A percentile compares a stretch with the other conserved stretches of the same genome.
phyloP scores from a whole-genome alignment of 1,140 invertebrate species.

The Myzus persicae region DNA sequence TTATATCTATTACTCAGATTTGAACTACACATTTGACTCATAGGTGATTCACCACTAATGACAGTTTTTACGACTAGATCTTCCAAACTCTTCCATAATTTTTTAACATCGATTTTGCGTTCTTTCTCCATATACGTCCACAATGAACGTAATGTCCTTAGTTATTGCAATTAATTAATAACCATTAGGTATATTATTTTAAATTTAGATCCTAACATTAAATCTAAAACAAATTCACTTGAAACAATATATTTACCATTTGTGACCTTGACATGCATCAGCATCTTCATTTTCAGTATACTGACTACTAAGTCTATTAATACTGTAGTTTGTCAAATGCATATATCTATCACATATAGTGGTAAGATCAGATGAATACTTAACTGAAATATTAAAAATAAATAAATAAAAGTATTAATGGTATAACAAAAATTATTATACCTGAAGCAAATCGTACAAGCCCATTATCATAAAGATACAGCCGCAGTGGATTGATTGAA shows the following conservation, averaged over 20 bases:
- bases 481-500: conserved; percentile 88
- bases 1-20: conserved; percentile 78
- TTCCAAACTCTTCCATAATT: conserved; percentile 80
- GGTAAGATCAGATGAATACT: conserved; percentile 81
- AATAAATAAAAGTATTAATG: not conserved
- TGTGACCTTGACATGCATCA: conserved; percentile 84
- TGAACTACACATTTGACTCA: conserved; percentile 73
- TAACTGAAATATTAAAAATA: conserved; percentile 69
- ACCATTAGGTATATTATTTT: not conserved
- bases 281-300: conserved; percentile 88
- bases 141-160: conserved; percentile 75
- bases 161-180: conserved; percentile 58
- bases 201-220: not conserved
- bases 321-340: conserved; percentile 98
- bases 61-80: conserved; percentile 84
- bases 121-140: conserved; percentile 77
- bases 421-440: conserved; percentile 63
- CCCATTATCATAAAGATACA: conserved; percentile 95
- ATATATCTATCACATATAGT: conserved; percentile 89
- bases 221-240: conserved; percentile 27
- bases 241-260: conserved; percentile 72
- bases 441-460: conserved; percentile 90
- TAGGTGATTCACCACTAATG: conserved; percentile 79
- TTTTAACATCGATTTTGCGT: conserved; percentile 74
- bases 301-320: conserved; percentile 89